Percentiles rank a stretch among this genome's conserved stretches.
These are phyloP conservation scores for Heliconius ismenius DNA, from an alignment of 2,888 invertebrate species.

Conservation along the genomic window DNA sequence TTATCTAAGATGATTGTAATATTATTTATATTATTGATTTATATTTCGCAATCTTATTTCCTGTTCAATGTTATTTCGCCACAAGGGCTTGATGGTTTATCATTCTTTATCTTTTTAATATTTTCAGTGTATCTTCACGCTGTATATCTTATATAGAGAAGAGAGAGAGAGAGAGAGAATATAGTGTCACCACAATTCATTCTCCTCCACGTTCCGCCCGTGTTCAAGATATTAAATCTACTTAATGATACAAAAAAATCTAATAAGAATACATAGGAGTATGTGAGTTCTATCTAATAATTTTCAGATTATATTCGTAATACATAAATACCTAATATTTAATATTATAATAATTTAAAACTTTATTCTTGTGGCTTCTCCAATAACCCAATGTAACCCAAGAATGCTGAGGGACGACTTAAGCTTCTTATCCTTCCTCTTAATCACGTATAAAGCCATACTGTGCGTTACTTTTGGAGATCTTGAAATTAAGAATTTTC, in stretches of 20 bases:
- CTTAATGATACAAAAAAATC: too few species aligned
- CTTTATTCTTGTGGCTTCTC: neutral
- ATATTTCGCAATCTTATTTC: neutral
- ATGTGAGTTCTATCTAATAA: too few species aligned
- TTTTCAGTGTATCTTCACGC: too few species aligned
- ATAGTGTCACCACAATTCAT: neutral
- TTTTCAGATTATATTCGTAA: neutral
- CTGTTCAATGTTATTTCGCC: neutral
- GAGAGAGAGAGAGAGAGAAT: neutral
- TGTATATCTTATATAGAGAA: neutral
- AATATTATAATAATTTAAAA: neutral
- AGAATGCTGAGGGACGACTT: neutral
- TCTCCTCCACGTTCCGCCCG: too few species aligned
- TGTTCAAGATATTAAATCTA: too few species aligned
- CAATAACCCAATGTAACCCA: neutral
- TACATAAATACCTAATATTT: neutral
- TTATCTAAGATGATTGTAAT: neutral
- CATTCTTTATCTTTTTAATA: neutral
- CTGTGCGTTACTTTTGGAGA: neutral
- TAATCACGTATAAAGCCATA: constrained; percentile 3
- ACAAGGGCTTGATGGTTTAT: neutral
- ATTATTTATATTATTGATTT: constrained; percentile 5
- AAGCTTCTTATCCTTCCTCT: constrained; percentile 10
- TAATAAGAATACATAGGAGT: too few species aligned
- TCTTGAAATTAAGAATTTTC: neutral